Base-by-base conservation (phyloP, 2,113 vertebrate species). In the Meriones unguiculatus region DNA sequence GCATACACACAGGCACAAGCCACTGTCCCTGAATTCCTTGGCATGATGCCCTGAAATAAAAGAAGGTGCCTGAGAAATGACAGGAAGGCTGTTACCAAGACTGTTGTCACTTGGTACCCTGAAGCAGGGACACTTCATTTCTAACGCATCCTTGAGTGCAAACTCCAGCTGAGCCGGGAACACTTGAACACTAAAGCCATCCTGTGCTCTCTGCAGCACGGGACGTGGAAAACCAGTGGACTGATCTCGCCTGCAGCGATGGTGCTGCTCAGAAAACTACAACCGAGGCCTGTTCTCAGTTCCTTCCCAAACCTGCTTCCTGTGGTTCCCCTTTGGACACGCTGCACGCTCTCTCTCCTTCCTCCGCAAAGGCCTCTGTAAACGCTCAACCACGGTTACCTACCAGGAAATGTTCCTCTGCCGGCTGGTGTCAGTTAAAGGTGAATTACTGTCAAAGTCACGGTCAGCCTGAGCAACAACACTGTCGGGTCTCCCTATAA, bases 131-230 rank as follows among this genome's bases (percentile, higher is more conserved):
- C 25, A 20, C 35, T 96, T 91, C 78, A 93, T 80, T 93, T 94
- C 87, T 81, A 93, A 96, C 12, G 46, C 4, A 5, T 84, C n/a
- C 69, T 94, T 87, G 91, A 80, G n/a, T 62, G 72, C 64, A 89
- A 67, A 94, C 59, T 95, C 52, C 67, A 62, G 32, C 20, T 86
- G 72, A 88, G 77, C 81, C 41, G 20, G 59, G 93, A 93, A 97
- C 46, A 46, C 46, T 46, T 46, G 57, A 62, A 30, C n/a, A 46
- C 30, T 7, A 64, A 22, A 76, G 62, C 13, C 1, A 73, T 14
- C 46, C 17, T 25, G 65, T 80, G 14, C 32, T 35, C 50, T 54
- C 52, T 67, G 46, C 6, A 30, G 76, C 65, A 4, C 30, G n/a
- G 72, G 13, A 57, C 24, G 7, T 0, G 15, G 78, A 8, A 65